Evolutionary conservation across 2,888 invertebrate genomes (phyloP), one percentile per base, ranked within the genome.

Genomic region (Tetrapedia diversipes): DNA sequence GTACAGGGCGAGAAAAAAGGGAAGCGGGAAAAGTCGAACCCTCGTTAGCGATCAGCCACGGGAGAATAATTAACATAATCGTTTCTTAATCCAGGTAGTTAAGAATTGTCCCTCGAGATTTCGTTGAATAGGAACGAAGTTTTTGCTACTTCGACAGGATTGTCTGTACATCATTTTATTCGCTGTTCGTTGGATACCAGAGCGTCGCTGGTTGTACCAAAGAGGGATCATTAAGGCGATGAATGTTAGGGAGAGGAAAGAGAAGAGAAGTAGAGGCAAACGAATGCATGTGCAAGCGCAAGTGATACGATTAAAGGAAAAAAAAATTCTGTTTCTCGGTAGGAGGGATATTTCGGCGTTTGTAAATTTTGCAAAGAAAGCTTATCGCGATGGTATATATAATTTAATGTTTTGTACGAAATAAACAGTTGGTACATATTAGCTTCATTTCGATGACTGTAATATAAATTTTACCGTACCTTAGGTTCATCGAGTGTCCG

Each of bases 31-130:
- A 56, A 54, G 41, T 56, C 34, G 43, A 24, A 32, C 22, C n/a
- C 29, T 43, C 27, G 27, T n/a, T 47, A 24, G 29, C 32, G 56
- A 43, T 32, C 1, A 49, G 29, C 49, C 11, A 10, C 49, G 37
- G 57, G 24, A 47, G 10, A 37, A 14, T 22, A 54, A 47, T 61
- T 19, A 14, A 37, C 22, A 45, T 11, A 24, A 27, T 39, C 63
- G 27, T 1, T 45, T 39, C 39, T 47, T 49, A 51, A 53, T 43
- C 43, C 24, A 41, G 70, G 67, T 70, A 70, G 47, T 32, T 22
- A 27, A 47, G 8, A 32, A 27, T 39, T 4, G 53, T 27, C 24
- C n/a, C n/a, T 39, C 37, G 22, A 4, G 6, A n/a, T 41, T 29
- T 29, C 16, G 6, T 49, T 6, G 8, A 49, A 43, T 19, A 1